phyloP scores from a whole-genome alignment of 1,140 invertebrate genomes.

The Solen grandis region DNA sequence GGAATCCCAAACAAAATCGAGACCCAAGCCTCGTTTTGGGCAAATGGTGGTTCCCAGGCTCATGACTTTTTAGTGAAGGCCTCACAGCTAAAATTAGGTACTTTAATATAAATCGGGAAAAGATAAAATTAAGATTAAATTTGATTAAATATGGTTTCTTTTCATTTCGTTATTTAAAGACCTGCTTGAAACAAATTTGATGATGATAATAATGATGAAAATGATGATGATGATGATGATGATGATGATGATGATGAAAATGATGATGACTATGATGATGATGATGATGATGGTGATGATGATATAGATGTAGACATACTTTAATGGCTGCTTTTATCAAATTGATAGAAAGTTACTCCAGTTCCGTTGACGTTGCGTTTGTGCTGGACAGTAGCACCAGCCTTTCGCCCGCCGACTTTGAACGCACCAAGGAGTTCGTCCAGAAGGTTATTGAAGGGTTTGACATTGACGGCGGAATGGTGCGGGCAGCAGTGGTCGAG shows the following conservation, averaged over 20 bases:
- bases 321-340: too few relatives aligned
- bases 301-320: too few relatives aligned
- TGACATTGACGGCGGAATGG: constrained; percentile 58
- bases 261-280: too few relatives aligned
- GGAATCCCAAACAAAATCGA: constrained; percentile 40
- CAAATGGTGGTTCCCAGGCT: constrained; percentile 9
- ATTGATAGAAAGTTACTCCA: constrained; percentile 17
- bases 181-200: too few relatives aligned
- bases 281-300: too few relatives aligned
- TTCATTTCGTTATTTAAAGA: too few relatives aligned
- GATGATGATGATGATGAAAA: too few relatives aligned
- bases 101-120: too few relatives aligned
- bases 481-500: constrained; percentile 62
- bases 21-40: constrained; percentile 33
- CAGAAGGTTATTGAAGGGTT: constrained; percentile 62
- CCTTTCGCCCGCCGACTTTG: constrained; percentile 62
- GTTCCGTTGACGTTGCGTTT: constrained; percentile 70
- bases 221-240: too few relatives aligned
- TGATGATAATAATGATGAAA: too few relatives aligned
- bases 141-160: too few relatives aligned
- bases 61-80: constrained; percentile 9
- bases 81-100: not conserved
- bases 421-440: constrained; percentile 65
- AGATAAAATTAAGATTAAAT: too few relatives aligned
- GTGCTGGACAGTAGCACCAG: constrained; percentile 72